Base-by-base conservation (phyloP, 1,140 invertebrate species). In the Andricus grossulariae region DNA sequence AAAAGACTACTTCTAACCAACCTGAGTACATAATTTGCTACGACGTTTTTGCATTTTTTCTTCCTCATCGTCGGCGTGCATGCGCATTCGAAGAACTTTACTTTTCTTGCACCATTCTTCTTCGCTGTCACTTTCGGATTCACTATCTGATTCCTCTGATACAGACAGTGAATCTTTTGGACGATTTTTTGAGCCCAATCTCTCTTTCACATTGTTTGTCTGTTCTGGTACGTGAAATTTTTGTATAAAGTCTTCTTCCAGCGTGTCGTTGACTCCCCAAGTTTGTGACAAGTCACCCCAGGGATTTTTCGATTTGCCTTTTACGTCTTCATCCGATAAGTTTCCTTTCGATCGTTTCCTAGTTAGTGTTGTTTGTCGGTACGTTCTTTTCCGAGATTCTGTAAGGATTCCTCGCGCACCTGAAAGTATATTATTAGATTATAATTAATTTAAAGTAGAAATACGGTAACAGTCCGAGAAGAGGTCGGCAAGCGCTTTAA, bases 1-100 rank as follows among this genome's bases (percentile, higher is more conserved):
- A 19, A 15, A 82, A 71, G 39, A 32, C 60, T 21, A 57, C 3
- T 55, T 16, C 21, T 16, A 15, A 77, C 82, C 71, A 45, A 86
- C 84, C 66, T 87, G 78, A 45, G 80, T 79, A 45, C 79, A 74
- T 45, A 84, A 71, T 25, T 88, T 87, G 0, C 82, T 81, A 3
- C 85, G 84, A n/a, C 87, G 86, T 55, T 88, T 91, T 16, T 90
- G 76, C 32, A 92, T 91, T 86, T 94, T 94, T 80, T 93, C 93
- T 87, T 96, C 95, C 88, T 96, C 95, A 84, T 97, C 96, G 91
- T 97, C 96, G n/a, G 96, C 96, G 88, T 95, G 95, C 96, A 97
- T 97, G 87, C 95, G 92, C 96, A 96, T 96, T 81, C 95, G 90
- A 1, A 94, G 93, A 50, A 93, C 89, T 91, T 95, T 96, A 25